Percentiles rank a stretch among this genome's conserved stretches.
phyloP scores from a whole-genome alignment of 2,113 vertebrate species.

The Amazona vittata region DNA sequence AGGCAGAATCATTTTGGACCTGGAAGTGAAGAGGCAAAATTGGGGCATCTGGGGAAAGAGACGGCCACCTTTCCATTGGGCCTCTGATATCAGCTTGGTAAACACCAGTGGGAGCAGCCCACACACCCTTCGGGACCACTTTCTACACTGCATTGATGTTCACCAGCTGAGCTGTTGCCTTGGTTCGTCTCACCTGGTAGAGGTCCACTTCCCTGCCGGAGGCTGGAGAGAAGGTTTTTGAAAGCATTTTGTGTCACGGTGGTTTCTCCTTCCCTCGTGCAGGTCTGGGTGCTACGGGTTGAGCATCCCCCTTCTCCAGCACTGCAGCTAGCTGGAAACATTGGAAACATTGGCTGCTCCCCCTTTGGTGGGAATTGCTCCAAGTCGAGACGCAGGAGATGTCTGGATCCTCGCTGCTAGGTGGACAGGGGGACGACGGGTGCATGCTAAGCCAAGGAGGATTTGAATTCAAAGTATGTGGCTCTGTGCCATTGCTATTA shows the following conservation, averaged over 20 bases:
- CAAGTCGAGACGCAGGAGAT: background rate
- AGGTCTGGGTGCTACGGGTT: background rate
- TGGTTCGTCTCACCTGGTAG: background rate
- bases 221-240: background rate
- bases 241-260: background rate
- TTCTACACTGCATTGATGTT: background rate
- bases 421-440: background rate
- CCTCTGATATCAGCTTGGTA: background rate
- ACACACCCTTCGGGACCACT: background rate
- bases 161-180: background rate
- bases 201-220: background rate
- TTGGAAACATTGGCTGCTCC: background rate
- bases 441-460: background rate
- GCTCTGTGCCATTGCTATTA: slow-evolving; percentile 12
- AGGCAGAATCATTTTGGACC: background rate
- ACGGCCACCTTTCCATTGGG: background rate
- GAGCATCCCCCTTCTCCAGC: background rate
- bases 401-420: background rate
- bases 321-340: background rate
- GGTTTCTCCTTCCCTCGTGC: background rate
- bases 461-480: slow-evolving; percentile 34
- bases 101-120: background rate
- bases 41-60: background rate
- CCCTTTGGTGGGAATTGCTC: background rate
- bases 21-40: background rate